Conservation (phyloP, 1,140 invertebrate species). For the Mercenaria mercenaria region DNA sequence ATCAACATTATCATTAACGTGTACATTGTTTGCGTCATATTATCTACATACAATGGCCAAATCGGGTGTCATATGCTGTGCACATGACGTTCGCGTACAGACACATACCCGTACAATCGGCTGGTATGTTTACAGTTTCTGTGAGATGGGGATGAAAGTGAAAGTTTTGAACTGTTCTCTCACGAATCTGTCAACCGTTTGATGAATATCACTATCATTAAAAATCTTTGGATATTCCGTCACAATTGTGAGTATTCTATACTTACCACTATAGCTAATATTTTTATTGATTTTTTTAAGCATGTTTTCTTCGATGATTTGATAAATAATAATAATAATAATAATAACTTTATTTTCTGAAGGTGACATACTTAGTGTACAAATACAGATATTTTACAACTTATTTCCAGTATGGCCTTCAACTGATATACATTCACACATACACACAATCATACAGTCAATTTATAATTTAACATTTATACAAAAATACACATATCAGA, state of each 20-base stretch:
- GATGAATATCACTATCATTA: background rate
- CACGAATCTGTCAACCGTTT: background rate
- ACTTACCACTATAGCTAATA: background rate
- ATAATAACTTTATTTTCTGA: too few relatives aligned
- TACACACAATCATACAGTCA: too few relatives aligned
- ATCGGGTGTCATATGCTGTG: background rate
- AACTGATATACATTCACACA: too few relatives aligned
- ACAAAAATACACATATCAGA: too few relatives aligned
- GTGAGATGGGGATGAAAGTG: background rate
- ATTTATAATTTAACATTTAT: too few relatives aligned
- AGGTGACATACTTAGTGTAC: too few relatives aligned
- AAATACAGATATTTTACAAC: too few relatives aligned
- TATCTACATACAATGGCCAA: background rate
- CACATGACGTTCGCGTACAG: background rate
- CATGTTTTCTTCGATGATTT: too few relatives aligned
- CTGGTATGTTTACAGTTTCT: background rate
- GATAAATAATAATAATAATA: too few relatives aligned
- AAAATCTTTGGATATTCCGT: background rate
- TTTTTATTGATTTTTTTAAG: background rate
- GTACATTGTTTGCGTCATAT: too few relatives aligned
- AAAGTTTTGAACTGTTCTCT: background rate
- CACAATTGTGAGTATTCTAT: background rate
- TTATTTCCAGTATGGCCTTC: too few relatives aligned
- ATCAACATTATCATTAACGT: too few relatives aligned
- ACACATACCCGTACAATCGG: background rate